phyloP scores from a whole-genome alignment of 2,888 invertebrate species.

The Mallateleia sp. region DNA sequence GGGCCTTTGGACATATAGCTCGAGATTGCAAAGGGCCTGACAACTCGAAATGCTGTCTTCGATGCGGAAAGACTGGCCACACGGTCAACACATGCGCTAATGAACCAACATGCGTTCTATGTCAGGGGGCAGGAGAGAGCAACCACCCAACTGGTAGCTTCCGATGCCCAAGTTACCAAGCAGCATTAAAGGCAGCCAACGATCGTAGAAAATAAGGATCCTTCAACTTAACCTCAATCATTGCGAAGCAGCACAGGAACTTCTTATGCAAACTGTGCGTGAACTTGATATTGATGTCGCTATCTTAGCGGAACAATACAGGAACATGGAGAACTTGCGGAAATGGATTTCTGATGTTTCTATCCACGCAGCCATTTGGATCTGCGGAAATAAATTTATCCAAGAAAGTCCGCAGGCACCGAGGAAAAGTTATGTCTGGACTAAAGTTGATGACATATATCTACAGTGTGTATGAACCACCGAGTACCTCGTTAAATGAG shows the following conservation, averaged over 20 bases:
- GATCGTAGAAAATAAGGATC: background rate
- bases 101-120: background rate
- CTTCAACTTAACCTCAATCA: background rate
- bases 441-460: conserved; percentile 21
- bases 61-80: background rate
- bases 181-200: background rate
- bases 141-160: background rate
- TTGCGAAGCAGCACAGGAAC: conserved; percentile 63
- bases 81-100: background rate
- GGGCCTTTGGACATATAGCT: conserved; percentile 12
- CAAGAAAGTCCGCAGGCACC: background rate
- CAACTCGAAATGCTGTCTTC: conserved; percentile 24
- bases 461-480: conserved; percentile 49
- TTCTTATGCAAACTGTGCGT: conserved; percentile 61
- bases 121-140: no score
- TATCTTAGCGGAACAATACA: conserved; percentile 68
- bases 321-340: conserved; percentile 20
- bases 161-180: background rate
- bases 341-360: background rate
- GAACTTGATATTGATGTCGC: conserved; percentile 60
- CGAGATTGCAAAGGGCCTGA: conserved; percentile 12
- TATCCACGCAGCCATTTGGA: background rate
- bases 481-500: conserved; percentile 31
- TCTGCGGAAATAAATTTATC: background rate
- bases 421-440: background rate